Conservation (phyloP, 2,797 vertebrate species). For the Lerista edwardsae region DNA sequence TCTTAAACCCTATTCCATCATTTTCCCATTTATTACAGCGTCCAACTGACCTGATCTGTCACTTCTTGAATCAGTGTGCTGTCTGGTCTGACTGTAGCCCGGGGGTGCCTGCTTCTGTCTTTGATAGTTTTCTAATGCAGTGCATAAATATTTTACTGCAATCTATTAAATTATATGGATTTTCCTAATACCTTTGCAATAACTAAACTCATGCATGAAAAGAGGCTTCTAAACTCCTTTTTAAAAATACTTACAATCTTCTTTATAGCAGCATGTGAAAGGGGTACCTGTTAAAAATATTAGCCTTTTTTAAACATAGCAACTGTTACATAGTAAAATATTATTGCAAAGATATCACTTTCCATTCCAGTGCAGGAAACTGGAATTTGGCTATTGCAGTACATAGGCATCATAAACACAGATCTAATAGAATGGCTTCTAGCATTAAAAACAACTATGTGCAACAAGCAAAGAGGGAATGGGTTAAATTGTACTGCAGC, state of each 20-base stretch:
- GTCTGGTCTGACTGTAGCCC: constrained; percentile 14
- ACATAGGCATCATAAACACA: not conserved
- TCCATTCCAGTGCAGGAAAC: not conserved
- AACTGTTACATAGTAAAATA: constrained; percentile 57
- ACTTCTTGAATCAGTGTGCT: not conserved
- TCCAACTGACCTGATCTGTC: not conserved
- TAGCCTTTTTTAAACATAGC: constrained; percentile 44
- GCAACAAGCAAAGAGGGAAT: not conserved
- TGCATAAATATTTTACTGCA: constrained; percentile 59
- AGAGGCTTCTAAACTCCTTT: constrained; percentile 64
- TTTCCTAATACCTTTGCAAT: constrained; percentile 67
- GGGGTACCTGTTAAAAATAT: constrained; percentile 60
- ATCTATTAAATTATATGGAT: constrained; percentile 66
- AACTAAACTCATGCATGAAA: constrained; percentile 68
- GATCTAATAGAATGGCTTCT: not conserved
- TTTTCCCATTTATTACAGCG: not conserved
- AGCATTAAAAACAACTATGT: not conserved
- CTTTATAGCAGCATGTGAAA: constrained; percentile 56
- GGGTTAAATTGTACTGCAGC: not conserved
- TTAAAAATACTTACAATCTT: constrained; percentile 65
- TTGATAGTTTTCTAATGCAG: not conserved
- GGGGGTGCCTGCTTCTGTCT: not conserved
- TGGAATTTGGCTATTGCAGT: not conserved
- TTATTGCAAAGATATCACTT: constrained; percentile 21
- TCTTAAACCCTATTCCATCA: not conserved